A percentile compares a stretch with the other conserved stretches of the same genome.
phyloP scores from a whole-genome alignment of 2,113 vertebrate species.

The Apus apus region DNA sequence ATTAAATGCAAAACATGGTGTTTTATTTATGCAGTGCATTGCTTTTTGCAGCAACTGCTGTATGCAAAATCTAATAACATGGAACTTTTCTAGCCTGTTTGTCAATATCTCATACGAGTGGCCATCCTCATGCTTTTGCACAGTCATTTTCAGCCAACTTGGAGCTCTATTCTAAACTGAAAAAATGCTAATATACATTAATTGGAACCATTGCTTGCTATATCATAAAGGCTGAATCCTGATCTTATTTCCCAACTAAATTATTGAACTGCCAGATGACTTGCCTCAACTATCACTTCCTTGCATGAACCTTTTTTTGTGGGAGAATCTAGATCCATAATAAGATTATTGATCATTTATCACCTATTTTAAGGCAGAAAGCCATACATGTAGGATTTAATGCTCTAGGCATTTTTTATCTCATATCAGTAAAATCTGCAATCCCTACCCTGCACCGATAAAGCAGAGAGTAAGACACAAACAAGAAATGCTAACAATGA shows the following conservation, averaged over 20 bases:
- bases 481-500: constrained; percentile 12
- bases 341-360: constrained; percentile 61
- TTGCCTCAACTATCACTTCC: constrained; percentile 17
- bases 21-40: constrained; percentile 49
- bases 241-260: constrained; percentile 48
- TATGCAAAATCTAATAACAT: constrained; percentile 40
- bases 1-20: constrained; percentile 54
- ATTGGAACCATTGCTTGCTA: constrained; percentile 26
- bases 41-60: constrained; percentile 13
- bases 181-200: constrained; percentile 64
- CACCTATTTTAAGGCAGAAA: constrained; percentile 34
- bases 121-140: constrained; percentile 19
- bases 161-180: constrained; percentile 57
- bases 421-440: constrained; percentile 57
- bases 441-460: neutral
- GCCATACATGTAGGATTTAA: neutral
- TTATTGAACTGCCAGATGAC: constrained; percentile 39
- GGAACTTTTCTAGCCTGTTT: constrained; percentile 31
- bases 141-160: constrained; percentile 47
- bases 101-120: constrained; percentile 34
- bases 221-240: constrained; percentile 27
- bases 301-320: neutral
- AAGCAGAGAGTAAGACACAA: constrained; percentile 21
- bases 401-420: constrained; percentile 29
- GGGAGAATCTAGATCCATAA: constrained; percentile 18